Evolutionary conservation across 2,797 vertebrate genomes (phyloP).

Genomic region (Sphenodon punctatus): DNA sequence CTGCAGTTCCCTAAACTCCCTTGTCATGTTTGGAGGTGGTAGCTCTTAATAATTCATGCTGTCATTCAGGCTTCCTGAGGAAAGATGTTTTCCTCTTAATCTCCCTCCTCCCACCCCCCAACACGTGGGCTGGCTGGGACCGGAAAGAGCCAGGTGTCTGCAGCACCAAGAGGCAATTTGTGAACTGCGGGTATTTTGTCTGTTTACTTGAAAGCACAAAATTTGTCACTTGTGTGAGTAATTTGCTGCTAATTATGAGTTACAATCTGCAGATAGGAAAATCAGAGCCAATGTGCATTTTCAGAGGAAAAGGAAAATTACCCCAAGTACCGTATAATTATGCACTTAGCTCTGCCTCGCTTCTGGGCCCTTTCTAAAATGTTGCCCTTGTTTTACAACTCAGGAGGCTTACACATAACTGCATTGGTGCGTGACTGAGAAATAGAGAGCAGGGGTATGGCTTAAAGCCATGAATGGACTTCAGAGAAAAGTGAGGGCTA

Average conservation of each 20-base stretch:
- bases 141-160: constrained; percentile 68
- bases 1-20: not conserved
- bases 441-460: not conserved
- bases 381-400: constrained; percentile 37
- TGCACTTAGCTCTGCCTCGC: constrained; percentile 71
- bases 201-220: constrained; percentile 81
- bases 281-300: constrained; percentile 76
- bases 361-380: constrained; percentile 67
- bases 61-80: constrained; percentile 6
- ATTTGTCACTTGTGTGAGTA: constrained; percentile 80
- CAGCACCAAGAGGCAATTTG: constrained; percentile 69
- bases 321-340: constrained; percentile 77
- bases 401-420: constrained; percentile 56
- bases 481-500: not conserved
- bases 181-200: constrained; percentile 73
- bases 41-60: not conserved
- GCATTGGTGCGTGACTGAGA: not conserved
- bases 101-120: not conserved
- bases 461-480: not conserved
- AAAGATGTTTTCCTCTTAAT: constrained; percentile 12
- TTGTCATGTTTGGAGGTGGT: not conserved
- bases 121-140: constrained; percentile 40
- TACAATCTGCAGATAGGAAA: constrained; percentile 80
- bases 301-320: constrained; percentile 79
- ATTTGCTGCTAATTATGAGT: constrained; percentile 80